Conservation (phyloP, 1,140 invertebrate genomes). For the Zaprionus kolodkinae region DNA sequence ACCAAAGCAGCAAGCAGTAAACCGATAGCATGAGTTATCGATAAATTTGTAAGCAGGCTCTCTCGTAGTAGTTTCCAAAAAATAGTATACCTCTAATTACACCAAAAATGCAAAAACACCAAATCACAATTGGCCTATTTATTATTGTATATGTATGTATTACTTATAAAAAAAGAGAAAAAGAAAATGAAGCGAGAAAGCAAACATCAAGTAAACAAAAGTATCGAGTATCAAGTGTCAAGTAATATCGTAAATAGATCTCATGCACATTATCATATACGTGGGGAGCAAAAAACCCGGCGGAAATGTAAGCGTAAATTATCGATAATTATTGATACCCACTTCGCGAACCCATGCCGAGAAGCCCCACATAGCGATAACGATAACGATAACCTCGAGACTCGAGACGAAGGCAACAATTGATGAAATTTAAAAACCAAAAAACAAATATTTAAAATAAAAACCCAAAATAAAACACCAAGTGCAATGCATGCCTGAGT, state of each 20-base stretch:
- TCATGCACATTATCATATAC: background rate
- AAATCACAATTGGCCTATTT: constrained; percentile 12
- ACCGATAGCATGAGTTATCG: constrained; percentile 18
- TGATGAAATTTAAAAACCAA: background rate
- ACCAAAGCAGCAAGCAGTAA: constrained; percentile 5
- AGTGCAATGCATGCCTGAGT: constrained; percentile 23
- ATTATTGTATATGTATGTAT: constrained; percentile 1
- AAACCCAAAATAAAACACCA: constrained; percentile 1
- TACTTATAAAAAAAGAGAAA: background rate
- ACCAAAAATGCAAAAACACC: constrained; percentile 6
- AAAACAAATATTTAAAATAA: constrained; percentile 6
- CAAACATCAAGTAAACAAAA: background rate
- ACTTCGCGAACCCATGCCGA: too few relatives aligned
- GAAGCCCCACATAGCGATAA: too few relatives aligned
- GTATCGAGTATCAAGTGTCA: background rate
- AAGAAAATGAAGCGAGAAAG: too few relatives aligned
- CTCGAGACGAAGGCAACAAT: constrained; percentile 9
- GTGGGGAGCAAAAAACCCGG: too few relatives aligned
- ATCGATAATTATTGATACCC: too few relatives aligned
- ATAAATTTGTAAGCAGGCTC: constrained; percentile 47
- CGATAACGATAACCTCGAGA: constrained; percentile 5
- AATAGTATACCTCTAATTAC: constrained; percentile 8
- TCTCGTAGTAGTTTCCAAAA: constrained; percentile 34
- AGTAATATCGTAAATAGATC: background rate
- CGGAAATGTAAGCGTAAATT: too few relatives aligned